phyloP scores from a whole-genome alignment of 1,140 invertebrate genomes.

The Drosophila varians region DNA sequence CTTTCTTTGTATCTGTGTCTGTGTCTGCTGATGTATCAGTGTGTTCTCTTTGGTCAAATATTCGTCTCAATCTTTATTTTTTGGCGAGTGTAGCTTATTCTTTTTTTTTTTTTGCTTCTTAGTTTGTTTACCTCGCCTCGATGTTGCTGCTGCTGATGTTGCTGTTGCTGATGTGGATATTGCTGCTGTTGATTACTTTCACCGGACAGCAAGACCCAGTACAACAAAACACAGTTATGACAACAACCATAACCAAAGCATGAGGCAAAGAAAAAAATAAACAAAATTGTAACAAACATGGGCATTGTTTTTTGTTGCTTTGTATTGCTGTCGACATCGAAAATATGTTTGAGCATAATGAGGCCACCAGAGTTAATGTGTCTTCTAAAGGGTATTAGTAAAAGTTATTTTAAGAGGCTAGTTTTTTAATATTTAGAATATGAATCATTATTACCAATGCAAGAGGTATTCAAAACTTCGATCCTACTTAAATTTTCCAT shows the following conservation, averaged over 20 bases:
- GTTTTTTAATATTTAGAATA: background rate
- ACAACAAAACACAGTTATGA: slow-evolving; percentile 72
- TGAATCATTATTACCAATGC: background rate
- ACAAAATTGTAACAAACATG: slow-evolving; percentile 50
- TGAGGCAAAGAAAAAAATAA: slow-evolving; percentile 31
- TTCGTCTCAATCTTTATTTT: slow-evolving; percentile 21
- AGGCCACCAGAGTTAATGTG: slow-evolving; percentile 45
- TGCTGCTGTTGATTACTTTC: slow-evolving; percentile 74
- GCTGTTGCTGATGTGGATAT: slow-evolving; percentile 31
- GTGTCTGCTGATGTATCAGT: slow-evolving; percentile 13
- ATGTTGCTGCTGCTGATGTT: slow-evolving; percentile 25
- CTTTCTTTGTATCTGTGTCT: slow-evolving; percentile 27
- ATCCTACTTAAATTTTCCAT: background rate
- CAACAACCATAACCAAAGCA: slow-evolving; percentile 48
- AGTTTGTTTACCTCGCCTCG: slow-evolving; percentile 31
- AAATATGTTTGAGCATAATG: slow-evolving; percentile 69
- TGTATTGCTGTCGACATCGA: slow-evolving; percentile 51
- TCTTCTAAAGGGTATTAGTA: background rate
- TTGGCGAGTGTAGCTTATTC: slow-evolving; percentile 60
- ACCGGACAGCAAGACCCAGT: slow-evolving; percentile 61
- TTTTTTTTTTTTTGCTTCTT: slow-evolving; percentile 19
- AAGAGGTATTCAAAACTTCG: background rate
- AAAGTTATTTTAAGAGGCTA: background rate
- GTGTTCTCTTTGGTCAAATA: slow-evolving; percentile 17
- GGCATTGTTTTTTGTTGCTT: slow-evolving; percentile 41